A percentile compares a stretch with the other conserved stretches of the same genome.
phyloP scores from a whole-genome alignment of 2,888 invertebrate species.

The Hirtodrosophila histrioides region DNA sequence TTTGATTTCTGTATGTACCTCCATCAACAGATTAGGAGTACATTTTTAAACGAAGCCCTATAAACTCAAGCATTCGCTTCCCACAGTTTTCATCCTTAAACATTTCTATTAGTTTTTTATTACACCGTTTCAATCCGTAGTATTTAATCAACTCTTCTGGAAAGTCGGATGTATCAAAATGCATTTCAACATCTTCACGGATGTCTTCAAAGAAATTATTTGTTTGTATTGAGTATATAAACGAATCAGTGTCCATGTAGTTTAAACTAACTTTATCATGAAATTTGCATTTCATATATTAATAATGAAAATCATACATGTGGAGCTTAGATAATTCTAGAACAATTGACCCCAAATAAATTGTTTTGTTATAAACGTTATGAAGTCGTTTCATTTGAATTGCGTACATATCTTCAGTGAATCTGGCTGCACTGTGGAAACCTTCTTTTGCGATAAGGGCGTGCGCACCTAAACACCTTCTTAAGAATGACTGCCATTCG shows the following conservation, averaged over 20 bases:
- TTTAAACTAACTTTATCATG: too few relatives aligned
- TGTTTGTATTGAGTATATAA: neutral
- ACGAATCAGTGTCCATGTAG: neutral
- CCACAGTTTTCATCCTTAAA: slow-evolving; percentile 4
- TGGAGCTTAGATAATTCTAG: neutral
- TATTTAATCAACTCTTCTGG: neutral
- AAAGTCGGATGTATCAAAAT: slow-evolving; percentile 7
- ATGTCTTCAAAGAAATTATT: slow-evolving; percentile 4
- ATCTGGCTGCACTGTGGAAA: too few relatives aligned
- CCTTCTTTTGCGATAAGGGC: too few relatives aligned
- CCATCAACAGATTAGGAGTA: neutral
- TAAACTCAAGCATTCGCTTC: neutral
- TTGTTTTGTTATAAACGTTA: too few relatives aligned
- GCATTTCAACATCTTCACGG: slow-evolving; percentile 1
- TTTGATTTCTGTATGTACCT: too few relatives aligned
- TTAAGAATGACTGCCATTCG: too few relatives aligned
- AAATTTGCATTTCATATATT: neutral
- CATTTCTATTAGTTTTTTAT: slow-evolving; percentile 4
- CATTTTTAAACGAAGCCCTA: neutral
- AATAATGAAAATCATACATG: neutral
- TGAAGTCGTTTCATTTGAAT: too few relatives aligned
- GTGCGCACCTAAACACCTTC: too few relatives aligned
- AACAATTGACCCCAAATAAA: neutral
- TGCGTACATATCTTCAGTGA: too few relatives aligned
- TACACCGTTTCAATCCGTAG: neutral